phyloP scores from a whole-genome alignment of 1,140 invertebrate species.

The Macrotrachela quadricornifera region DNA sequence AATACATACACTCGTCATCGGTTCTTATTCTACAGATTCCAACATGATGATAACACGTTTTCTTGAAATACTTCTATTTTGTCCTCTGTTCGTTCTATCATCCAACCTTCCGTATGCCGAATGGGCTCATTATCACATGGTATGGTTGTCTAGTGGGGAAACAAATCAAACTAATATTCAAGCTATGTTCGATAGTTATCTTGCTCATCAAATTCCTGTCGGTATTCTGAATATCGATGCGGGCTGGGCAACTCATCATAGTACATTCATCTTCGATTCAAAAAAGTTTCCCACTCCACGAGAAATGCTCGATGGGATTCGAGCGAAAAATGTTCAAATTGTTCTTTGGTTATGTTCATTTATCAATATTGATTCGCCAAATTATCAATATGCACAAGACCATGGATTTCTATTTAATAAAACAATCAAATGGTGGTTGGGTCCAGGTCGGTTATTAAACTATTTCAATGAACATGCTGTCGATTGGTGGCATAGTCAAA shows the following conservation, averaged over 20 bases:
- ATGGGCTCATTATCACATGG: slow-evolving; percentile 6
- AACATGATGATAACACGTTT: too few relatives aligned
- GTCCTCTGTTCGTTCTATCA: too few relatives aligned
- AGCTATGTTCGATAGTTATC: not conserved
- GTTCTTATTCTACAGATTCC: too few relatives aligned
- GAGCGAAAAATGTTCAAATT: slow-evolving; percentile 1
- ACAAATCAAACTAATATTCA: not conserved
- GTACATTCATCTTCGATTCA: not conserved
- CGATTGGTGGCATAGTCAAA: slow-evolving; percentile 6
- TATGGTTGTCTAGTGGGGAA: not conserved
- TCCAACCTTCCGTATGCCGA: not conserved
- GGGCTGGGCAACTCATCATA: not conserved
- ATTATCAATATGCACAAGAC: not conserved
- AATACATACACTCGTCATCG: too few relatives aligned
- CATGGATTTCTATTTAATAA: slow-evolving; percentile 3
- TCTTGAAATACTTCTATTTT: too few relatives aligned
- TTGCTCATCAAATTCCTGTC: not conserved
- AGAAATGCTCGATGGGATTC: not conserved
- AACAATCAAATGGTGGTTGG: not conserved
- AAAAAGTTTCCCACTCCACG: not conserved
- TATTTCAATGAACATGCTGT: slow-evolving; percentile 1
- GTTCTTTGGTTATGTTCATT: not conserved
- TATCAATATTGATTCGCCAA: slow-evolving; percentile 3
- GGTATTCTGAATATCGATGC: slow-evolving; percentile 1
- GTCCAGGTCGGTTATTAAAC: not conserved